Evolutionary conservation across 2,888 invertebrate genomes (phyloP), one percentile per base, ranked within the genome.

Genomic region (Eucera pruinosa): DNA sequence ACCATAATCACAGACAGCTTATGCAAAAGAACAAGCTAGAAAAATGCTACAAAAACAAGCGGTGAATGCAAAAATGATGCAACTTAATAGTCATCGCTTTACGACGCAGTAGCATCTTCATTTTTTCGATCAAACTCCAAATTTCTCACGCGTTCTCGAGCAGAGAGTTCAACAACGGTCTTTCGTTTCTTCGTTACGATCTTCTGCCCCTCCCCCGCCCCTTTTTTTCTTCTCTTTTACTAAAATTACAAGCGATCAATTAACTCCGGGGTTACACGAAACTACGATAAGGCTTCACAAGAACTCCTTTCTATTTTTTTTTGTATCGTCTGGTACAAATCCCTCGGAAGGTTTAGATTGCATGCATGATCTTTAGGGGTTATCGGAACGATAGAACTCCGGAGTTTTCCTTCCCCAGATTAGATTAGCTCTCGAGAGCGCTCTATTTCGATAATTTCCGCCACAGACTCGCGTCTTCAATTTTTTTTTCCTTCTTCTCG

Each of bases 351-450:
- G 23, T 60, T 83, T 48, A 47, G 48, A 71, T 64, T 50, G 47
- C 55, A 62, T 50, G 72, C 23, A 65, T n/a, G 83, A 76, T 69
- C 83, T 70, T n/a, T 15, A 33, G 54, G 67, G 72, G 83, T 83
- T 83, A 83, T 83, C 83, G 50, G 15, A 13, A 43, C 41, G 83
- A 83, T 79, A 83, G 66, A 25, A 60, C 52, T 57, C 2, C 43
- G 45, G 73, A 81, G 73, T 57, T 74, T 83, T 65, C 65, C 71
- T 69, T 57, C 9, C 30, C 60, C 45, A 64, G 80, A 83, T 83
- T 83, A 83, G 83, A 83, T 83, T 83, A 73, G 65, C 43, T 47
- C 30, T 33, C 61, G 33, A 70, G 57, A 61, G 52, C 45, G 71
- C 48, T 74, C 75, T 45, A 78, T 64, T 70, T 67, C 45, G 66